Conservation (phyloP, 2,113 vertebrate genomes). For the Gila orcuttii region DNA sequence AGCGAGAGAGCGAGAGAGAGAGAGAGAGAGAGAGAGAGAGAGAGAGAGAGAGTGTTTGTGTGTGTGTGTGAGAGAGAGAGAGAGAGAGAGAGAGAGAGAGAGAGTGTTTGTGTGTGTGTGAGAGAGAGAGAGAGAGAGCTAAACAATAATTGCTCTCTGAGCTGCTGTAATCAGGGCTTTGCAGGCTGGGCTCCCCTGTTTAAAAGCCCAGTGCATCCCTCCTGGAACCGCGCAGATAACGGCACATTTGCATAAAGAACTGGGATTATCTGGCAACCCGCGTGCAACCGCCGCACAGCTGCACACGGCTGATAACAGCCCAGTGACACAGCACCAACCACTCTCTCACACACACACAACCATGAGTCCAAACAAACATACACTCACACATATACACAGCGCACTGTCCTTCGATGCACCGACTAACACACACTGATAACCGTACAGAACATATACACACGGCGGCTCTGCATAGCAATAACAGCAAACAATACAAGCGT, state of each 20-base stretch:
- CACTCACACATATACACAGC: conserved; percentile 39
- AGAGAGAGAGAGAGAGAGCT: conserved; percentile 20
- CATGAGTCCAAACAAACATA: conserved; percentile 48
- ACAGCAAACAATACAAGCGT: conserved; percentile 25
- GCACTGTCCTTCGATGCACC: conserved; percentile 13
- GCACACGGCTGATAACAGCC: conserved; percentile 69
- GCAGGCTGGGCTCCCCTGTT: conserved; percentile 69
- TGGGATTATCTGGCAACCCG: conserved; percentile 77
- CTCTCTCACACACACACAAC: conserved; percentile 53
- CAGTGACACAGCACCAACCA: conserved; percentile 69
- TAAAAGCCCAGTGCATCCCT: conserved; percentile 67
- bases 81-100: conserved; percentile 12
- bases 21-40: conserved; percentile 12
- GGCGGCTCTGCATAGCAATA: conserved; percentile 37
- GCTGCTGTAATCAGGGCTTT: conserved; percentile 70
- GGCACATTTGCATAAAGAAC: conserved; percentile 74
- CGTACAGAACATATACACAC: conserved; percentile 37
- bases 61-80: not conserved
- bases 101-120: too few species aligned
- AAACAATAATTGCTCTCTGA: conserved; percentile 60
- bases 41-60: conserved; percentile 7
- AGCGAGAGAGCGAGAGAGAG: not conserved
- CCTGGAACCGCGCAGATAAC: conserved; percentile 66
- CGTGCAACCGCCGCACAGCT: conserved; percentile 66
- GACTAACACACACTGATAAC: conserved; percentile 21